phyloP scores from a whole-genome alignment of 1,140 invertebrate species.

The Aphidius gifuensis region DNA sequence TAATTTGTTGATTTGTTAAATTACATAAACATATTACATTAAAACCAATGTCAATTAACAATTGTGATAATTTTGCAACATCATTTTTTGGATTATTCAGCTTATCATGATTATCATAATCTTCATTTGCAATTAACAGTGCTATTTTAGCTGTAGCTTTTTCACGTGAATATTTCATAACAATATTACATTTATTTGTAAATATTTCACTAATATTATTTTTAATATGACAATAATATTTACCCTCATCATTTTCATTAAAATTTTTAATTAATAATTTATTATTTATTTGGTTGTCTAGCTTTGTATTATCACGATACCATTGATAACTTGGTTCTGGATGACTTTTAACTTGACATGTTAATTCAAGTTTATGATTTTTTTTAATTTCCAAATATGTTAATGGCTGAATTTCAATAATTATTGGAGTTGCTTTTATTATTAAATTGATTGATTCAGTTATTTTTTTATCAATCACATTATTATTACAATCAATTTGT shows the following conservation, averaged over 20 bases:
- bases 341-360: constrained; percentile 36
- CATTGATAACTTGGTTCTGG: constrained; percentile 42
- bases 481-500: constrained; percentile 31
- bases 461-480: constrained; percentile 19
- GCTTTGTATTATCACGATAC: constrained; percentile 42
- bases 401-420: constrained; percentile 37
- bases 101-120: constrained; percentile 37
- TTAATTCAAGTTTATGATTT: constrained; percentile 31
- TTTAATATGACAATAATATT: constrained; percentile 40
- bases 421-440: constrained; percentile 32
- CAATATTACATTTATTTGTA: constrained; percentile 31
- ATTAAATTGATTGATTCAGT: constrained; percentile 32
- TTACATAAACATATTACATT: constrained; percentile 43
- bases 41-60: constrained; percentile 45
- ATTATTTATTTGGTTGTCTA: constrained; percentile 33
- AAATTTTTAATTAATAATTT: constrained; percentile 34
- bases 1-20: constrained; percentile 42
- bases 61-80: constrained; percentile 38
- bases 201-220: constrained; percentile 36
- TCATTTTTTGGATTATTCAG: constrained; percentile 43
- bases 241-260: constrained; percentile 35
- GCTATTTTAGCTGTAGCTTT: constrained; percentile 46
- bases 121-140: constrained; percentile 45
- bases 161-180: constrained; percentile 33
- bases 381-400: constrained; percentile 34